These are phyloP conservation scores for Plotosus lineatus DNA, from an alignment of 2,113 vertebrate species.

Conservation along the genomic window DNA sequence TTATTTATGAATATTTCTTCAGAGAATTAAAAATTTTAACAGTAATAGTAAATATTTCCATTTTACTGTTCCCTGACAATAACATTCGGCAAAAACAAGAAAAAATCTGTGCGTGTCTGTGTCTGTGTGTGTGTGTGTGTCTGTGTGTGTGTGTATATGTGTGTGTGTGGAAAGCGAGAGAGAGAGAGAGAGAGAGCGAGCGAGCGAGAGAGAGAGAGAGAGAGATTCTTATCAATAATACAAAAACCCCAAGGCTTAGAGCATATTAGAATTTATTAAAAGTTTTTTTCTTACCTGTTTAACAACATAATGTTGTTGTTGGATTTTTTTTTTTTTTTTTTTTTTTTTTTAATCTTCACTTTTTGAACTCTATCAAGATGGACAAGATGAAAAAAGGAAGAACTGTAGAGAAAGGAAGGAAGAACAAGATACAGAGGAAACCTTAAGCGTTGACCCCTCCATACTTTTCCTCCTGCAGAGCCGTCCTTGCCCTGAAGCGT, in stretches of 20 bases:
- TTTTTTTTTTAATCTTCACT: neutral
- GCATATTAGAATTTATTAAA: neutral
- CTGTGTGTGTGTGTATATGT: neutral
- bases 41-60: neutral
- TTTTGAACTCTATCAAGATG: slow-evolving; percentile 11
- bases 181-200: too few species aligned
- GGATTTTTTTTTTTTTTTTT: neutral
- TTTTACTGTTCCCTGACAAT: neutral
- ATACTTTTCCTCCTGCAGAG: slow-evolving; percentile 40
- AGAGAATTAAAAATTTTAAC: neutral
- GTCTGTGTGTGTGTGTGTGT: neutral
- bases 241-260: neutral
- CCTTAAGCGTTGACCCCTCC: slow-evolving; percentile 39
- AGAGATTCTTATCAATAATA: neutral
- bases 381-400: slow-evolving; percentile 24
- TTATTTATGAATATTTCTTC: neutral
- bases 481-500: slow-evolving; percentile 38
- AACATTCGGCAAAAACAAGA: neutral
- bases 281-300: neutral
- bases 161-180: too few species aligned
- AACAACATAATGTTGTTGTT: neutral
- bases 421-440: slow-evolving; percentile 23
- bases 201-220: too few species aligned
- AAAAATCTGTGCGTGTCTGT: neutral
- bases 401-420: slow-evolving; percentile 33